phyloP scores from a whole-genome alignment of 2,113 vertebrate species.

The Perca flavescens region DNA sequence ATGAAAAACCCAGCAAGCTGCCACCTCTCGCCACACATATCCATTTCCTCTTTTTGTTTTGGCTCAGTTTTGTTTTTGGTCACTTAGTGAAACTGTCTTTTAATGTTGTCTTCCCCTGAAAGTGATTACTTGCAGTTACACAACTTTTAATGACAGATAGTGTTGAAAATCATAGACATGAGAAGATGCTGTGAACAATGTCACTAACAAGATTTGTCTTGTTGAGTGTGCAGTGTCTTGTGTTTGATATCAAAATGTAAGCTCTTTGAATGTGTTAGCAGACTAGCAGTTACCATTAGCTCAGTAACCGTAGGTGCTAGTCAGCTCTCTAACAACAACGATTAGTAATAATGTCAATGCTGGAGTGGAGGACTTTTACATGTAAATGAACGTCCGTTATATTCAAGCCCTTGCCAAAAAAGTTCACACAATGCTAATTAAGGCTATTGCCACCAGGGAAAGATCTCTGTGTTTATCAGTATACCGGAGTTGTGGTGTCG shows the following conservation, averaged over 20 bases:
- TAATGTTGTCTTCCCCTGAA: slow-evolving; percentile 3
- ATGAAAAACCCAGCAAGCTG: background rate
- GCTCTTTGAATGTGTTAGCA: background rate
- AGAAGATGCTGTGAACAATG: background rate
- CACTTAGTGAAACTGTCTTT: slow-evolving; percentile 11
- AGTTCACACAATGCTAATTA: too few relatives aligned
- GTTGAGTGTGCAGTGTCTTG: background rate
- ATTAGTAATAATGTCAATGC: too few relatives aligned
- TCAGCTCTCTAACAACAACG: too few relatives aligned
- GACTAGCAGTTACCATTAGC: background rate
- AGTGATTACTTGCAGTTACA: slow-evolving; percentile 2
- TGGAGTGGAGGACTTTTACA: too few relatives aligned
- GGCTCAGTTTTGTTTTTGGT: slow-evolving; percentile 36
- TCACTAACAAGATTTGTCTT: background rate
- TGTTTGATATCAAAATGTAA: background rate
- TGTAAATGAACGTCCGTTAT: too few relatives aligned
- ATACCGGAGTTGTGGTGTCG: too few relatives aligned
- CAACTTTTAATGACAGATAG: background rate
- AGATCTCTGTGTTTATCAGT: too few relatives aligned
- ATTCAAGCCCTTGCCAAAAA: too few relatives aligned
- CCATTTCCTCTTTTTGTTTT: slow-evolving; percentile 36
- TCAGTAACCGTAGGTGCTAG: background rate
- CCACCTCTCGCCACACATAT: slow-evolving; percentile 20
- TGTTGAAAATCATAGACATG: background rate
- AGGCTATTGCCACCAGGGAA: too few relatives aligned